phyloP scores from a whole-genome alignment of 1,140 invertebrate genomes.

The Fragariocoptes setiger region DNA sequence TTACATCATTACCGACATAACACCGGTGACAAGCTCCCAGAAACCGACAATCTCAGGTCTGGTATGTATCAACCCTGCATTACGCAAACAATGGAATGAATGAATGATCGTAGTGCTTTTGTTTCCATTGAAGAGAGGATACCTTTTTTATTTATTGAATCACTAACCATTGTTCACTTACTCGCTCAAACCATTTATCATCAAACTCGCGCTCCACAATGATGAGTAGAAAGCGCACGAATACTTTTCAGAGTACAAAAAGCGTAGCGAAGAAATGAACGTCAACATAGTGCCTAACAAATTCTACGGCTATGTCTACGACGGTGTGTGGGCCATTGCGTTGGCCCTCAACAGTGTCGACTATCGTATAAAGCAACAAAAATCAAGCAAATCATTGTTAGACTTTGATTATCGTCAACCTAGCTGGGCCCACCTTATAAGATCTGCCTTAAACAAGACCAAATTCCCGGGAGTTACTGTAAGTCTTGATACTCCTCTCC shows the following conservation, averaged over 20 bases:
- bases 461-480: constrained; percentile 77
- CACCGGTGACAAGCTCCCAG: constrained; percentile 34
- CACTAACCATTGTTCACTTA: too few relatives aligned
- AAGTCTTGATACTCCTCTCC: constrained; percentile 15
- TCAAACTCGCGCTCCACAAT: too few relatives aligned
- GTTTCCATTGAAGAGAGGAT: too few relatives aligned
- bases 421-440: constrained; percentile 54
- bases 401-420: constrained; percentile 51
- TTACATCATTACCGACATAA: constrained; percentile 52
- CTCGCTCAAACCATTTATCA: too few relatives aligned
- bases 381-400: constrained; percentile 16
- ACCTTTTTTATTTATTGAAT: too few relatives aligned
- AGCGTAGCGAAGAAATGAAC: constrained; percentile 25
- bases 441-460: constrained; percentile 54
- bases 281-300: constrained; percentile 41
- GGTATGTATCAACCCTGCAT: constrained; percentile 28
- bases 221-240: constrained; percentile 45
- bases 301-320: constrained; percentile 87
- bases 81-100: too few relatives aligned
- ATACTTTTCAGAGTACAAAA: constrained; percentile 51
- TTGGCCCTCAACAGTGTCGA: constrained; percentile 58
- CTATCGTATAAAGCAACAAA: constrained; percentile 21
- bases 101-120: too few relatives aligned
- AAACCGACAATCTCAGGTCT: constrained; percentile 58
- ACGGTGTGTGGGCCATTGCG: constrained; percentile 83